A percentile compares a stretch with the other conserved stretches of the same genome.
phyloP scores from a whole-genome alignment of 2,113 vertebrate genomes.

The Edolisoma coerulescens region DNA sequence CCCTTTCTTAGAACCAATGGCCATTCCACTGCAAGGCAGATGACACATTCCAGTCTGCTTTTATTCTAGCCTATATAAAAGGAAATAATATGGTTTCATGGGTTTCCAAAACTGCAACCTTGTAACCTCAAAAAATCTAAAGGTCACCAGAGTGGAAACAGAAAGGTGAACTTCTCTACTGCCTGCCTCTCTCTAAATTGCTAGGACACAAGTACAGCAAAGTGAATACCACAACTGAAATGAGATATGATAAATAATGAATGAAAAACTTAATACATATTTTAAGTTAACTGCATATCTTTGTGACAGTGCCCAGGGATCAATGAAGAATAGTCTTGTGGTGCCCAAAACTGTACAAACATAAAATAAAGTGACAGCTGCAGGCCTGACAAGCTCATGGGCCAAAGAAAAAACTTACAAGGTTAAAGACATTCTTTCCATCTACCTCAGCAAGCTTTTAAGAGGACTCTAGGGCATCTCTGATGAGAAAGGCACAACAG shows the following conservation, averaged over 20 bases:
- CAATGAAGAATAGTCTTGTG: background rate
- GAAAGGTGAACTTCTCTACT: background rate
- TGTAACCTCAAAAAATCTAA: background rate
- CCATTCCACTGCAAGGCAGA: background rate
- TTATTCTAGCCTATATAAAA: background rate
- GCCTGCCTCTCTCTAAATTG: background rate
- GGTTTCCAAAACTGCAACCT: background rate
- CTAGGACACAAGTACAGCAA: background rate
- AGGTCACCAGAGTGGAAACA: background rate
- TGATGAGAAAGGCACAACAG: background rate
- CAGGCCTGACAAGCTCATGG: background rate
- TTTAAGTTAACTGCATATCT: background rate
- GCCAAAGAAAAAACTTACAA: slow-evolving; percentile 44
- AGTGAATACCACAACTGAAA: background rate
- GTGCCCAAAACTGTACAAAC: background rate
- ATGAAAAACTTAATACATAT: background rate
- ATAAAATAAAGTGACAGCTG: slow-evolving; percentile 19
- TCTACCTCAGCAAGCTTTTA: background rate
- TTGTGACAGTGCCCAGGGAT: background rate
- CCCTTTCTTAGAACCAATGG: background rate
- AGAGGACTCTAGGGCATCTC: background rate
- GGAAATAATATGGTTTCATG: background rate
- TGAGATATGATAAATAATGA: background rate
- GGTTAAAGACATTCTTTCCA: slow-evolving; percentile 31
- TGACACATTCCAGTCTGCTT: background rate